phyloP scores from a whole-genome alignment of 2,888 invertebrate species.

The Nipponacmea schrenckii region DNA sequence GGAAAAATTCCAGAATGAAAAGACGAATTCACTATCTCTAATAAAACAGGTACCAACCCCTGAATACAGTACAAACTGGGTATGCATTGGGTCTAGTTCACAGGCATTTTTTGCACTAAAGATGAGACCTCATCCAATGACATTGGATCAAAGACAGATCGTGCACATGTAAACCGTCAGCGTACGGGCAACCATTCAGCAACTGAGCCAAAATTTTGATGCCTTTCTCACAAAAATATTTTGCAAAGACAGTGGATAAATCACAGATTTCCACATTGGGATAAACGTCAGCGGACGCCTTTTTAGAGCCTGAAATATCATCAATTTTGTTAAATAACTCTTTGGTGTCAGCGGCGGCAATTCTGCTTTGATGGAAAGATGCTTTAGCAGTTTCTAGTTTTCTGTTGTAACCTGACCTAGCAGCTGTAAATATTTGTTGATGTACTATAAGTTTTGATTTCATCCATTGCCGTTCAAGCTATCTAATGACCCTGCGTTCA shows the following conservation, averaged over 20 bases:
- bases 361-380: neutral
- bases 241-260: neutral
- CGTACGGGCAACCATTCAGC: neutral
- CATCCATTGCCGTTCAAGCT: neutral
- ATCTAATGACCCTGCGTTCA: neutral
- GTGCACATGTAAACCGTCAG: neutral
- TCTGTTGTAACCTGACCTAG: neutral
- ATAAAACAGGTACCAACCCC: neutral
- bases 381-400: neutral
- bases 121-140: neutral
- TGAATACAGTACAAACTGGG: neutral
- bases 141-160: neutral
- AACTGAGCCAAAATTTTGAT: neutral
- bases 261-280: neutral
- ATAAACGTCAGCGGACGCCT: neutral
- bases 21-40: neutral
- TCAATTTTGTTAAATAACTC: neutral
- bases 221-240: neutral
- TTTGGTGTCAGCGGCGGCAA: neutral
- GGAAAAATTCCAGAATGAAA: neutral
- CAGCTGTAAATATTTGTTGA: neutral
- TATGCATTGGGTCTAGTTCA: neutral
- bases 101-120: neutral
- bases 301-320: neutral
- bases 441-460: neutral